These are phyloP conservation scores for Sebastes cheni DNA, from an alignment of 2,797 vertebrate genomes.

Conservation along the genomic window DNA sequence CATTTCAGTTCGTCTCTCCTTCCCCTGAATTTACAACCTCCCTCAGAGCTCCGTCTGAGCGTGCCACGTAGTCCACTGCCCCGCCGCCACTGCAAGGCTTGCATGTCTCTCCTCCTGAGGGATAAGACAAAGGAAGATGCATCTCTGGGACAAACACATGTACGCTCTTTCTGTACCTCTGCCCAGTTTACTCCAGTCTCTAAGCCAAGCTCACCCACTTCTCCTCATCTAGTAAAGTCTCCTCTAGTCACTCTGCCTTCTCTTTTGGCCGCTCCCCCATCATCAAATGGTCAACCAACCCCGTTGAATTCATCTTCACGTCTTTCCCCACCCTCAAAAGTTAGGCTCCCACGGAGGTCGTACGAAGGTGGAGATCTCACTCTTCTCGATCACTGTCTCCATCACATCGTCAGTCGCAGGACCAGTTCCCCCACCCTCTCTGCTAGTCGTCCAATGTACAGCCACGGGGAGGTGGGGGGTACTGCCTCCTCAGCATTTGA, in stretches of 20 bases:
- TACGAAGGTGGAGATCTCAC: conserved; percentile 69
- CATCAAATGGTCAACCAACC: conserved; percentile 13
- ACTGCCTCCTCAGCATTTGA: conserved; percentile 11
- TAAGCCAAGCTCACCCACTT: conserved; percentile 18
- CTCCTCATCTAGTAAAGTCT: conserved; percentile 22
- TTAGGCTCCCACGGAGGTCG: conserved; percentile 18
- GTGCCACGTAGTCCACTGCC: conserved; percentile 33
- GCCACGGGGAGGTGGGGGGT: background rate
- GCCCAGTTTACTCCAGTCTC: conserved; percentile 14
- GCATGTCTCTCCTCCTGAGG: conserved; percentile 57
- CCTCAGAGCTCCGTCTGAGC: conserved; percentile 30
- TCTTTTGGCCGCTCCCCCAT: background rate
- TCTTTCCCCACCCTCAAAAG: conserved; percentile 13
- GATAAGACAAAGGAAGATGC: conserved; percentile 40
- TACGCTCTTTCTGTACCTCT: conserved; percentile 1
- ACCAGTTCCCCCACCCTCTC: conserved; percentile 74
- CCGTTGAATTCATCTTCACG: background rate
- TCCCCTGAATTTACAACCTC: conserved; percentile 39
- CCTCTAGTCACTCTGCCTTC: conserved; percentile 15
- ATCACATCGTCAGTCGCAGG: conserved; percentile 74
- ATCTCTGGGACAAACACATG: conserved; percentile 38
- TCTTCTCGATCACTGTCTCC: conserved; percentile 78
- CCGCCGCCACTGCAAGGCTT: conserved; percentile 60
- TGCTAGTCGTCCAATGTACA: conserved; percentile 24
- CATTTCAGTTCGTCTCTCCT: conserved; percentile 48